A percentile compares a stretch with the other conserved stretches of the same genome.
Conservation (phyloP, 2,888 invertebrate species). For the Andrena flavipes region DNA sequence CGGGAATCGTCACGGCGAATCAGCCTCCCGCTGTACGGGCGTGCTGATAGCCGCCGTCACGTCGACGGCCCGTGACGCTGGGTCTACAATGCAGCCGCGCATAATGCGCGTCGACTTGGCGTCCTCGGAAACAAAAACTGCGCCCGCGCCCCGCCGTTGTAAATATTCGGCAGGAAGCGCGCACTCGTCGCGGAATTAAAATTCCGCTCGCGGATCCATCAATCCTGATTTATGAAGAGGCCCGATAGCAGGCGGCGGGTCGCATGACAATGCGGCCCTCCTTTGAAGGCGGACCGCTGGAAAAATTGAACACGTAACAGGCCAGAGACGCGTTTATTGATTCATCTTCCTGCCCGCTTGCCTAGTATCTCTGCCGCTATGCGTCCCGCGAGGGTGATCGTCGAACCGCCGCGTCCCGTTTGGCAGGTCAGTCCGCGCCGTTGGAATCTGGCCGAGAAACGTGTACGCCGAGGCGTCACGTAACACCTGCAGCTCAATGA, state of each 20-base stretch:
- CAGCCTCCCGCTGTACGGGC: neutral
- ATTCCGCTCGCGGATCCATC: constrained; percentile 5
- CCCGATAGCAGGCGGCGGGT: neutral
- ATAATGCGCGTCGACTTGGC: constrained; percentile 6
- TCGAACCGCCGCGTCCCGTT: no score
- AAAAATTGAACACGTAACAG: constrained; percentile 43
- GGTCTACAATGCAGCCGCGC: neutral
- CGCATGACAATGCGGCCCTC: constrained; percentile 21
- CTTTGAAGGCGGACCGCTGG: constrained; percentile 9
- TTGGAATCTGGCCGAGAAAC: no score
- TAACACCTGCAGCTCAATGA: no score
- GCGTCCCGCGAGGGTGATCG: neutral
- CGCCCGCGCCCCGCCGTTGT: neutral
- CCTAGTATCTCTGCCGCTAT: constrained; percentile 26
- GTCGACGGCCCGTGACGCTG: constrained; percentile 20
- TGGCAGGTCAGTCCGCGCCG: no score
- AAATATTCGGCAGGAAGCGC: constrained; percentile 6
- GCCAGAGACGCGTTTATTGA: constrained; percentile 61
- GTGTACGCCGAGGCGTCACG: no score
- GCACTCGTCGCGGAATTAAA: constrained; percentile 9
- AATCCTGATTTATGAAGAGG: neutral
- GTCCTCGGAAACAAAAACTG: neutral
- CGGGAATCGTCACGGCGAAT: constrained; percentile 10
- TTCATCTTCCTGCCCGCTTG: constrained; percentile 41
- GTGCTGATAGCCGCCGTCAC: constrained; percentile 26